phyloP scores from a whole-genome alignment of 2,888 invertebrate species.

The Hesperia comma region DNA sequence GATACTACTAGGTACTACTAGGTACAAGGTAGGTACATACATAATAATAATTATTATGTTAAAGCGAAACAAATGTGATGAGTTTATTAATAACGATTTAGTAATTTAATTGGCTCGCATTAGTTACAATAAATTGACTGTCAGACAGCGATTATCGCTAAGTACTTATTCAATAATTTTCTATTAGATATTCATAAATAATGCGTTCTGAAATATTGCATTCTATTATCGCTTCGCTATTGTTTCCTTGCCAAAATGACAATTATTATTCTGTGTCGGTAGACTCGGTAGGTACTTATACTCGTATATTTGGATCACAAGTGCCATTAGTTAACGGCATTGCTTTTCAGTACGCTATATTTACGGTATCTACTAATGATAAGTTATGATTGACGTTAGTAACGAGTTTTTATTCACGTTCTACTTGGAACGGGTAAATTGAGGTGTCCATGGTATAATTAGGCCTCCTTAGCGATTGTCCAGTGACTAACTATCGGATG shows the following conservation, averaged over 20 bases:
- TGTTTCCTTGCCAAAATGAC: constrained; percentile 11
- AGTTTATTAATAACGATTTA: constrained; percentile 1
- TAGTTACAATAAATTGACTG: constrained; percentile 7
- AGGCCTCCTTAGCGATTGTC: constrained; percentile 46
- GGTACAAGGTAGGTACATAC: no score
- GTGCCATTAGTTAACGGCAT: constrained; percentile 32
- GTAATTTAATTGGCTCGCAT: not conserved
- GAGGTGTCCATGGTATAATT: constrained; percentile 56
- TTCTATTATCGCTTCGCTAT: not conserved
- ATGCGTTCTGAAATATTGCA: not conserved
- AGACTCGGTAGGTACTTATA: no score
- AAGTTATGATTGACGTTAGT: constrained; percentile 32
- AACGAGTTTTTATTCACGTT: constrained; percentile 52
- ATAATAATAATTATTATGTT: no score
- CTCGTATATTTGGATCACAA: not conserved
- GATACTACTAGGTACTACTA: no score
- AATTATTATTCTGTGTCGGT: not conserved
- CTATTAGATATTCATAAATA: constrained; percentile 2
- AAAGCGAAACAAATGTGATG: no score
- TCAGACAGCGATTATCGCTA: not conserved
- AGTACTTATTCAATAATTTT: not conserved
- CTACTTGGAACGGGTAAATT: constrained; percentile 60
- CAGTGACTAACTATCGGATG: constrained; percentile 50
- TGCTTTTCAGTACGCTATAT: constrained; percentile 24
- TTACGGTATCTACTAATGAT: constrained; percentile 42